Base-by-base conservation (phyloP, 2,113 vertebrate species). In the Anser brachyrhynchus region DNA sequence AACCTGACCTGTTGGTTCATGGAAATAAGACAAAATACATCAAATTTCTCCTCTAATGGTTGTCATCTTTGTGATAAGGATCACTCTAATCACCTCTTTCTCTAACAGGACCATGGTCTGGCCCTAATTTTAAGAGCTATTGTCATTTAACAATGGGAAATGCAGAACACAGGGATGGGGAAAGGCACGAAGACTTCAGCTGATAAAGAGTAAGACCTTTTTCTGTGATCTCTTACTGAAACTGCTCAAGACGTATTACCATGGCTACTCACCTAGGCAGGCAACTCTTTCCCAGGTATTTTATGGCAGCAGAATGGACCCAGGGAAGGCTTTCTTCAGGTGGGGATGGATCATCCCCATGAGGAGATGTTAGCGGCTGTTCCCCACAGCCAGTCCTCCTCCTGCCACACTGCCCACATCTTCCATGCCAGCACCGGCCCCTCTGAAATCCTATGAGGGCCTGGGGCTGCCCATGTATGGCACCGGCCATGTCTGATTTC, bases 161-260 rank as follows among this genome's bases (percentile, higher is more conserved):
- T 0, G 0, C 26, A 49, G 83, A 80, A 65, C 9, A 33, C 1
- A 2, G 19, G 29, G 61, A 65, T 23, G 23, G 14, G 49, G 54
- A 89, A 71, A 87, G 86, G 52, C 61, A 80, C 13, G 69, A 77
- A 26, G 3, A 0, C n/a, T 78, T 93, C 69, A 67, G 57, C 65
- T 89, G 72, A 85, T 39, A 54, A 8, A 62, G 11, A 78, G 57
- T 11, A 72, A n/a, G 29, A 81, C 46, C 46, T 77, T 57, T 46
- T 51, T 73, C 78, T 7, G 8, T 23, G 11, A 12, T 25, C 31
- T 65, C 39, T 33, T 44, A 72, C 52, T 46, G n/a, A 89, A 88
- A 35, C 11, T 31, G 75, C 52, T 78, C 46, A 75, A 92, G 77
- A 33, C 44, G 39, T 58, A 95, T 91, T 72, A 20, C 80, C 91